These are phyloP conservation scores for Tokudaia muenninki DNA, from an alignment of 2,797 vertebrate species.

Conservation along the genomic window DNA sequence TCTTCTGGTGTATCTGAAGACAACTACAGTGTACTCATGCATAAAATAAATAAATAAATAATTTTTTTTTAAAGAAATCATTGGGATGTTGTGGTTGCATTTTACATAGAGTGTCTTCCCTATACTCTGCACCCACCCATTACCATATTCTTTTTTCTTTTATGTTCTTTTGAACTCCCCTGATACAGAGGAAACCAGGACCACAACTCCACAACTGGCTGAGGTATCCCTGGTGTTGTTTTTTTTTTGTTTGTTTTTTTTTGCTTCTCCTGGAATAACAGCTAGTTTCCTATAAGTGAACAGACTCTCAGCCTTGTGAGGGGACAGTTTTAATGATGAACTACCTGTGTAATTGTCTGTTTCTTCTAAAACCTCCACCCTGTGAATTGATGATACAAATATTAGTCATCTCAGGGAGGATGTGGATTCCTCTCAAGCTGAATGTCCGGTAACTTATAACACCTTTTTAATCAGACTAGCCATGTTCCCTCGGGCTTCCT, in stretches of 20 bases:
- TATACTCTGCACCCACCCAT: background rate
- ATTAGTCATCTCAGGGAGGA: background rate
- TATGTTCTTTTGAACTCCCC: background rate
- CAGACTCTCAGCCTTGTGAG: background rate
- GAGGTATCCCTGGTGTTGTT: background rate
- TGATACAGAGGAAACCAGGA: background rate
- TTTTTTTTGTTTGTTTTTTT: background rate
- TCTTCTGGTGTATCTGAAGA: too few relatives aligned
- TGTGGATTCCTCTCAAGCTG: background rate
- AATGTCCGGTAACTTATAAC: background rate
- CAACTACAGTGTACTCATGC: background rate
- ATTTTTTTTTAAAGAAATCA: background rate
- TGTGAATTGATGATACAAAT: background rate
- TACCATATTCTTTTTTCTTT: conserved; percentile 9
- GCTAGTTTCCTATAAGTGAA: background rate
- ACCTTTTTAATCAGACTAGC: conserved; percentile 24
- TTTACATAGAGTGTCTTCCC: background rate
- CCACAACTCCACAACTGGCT: background rate
- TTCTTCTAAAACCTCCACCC: background rate
- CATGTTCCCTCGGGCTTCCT: conserved; percentile 29
- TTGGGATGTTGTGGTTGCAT: background rate
- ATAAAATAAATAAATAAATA: too few relatives aligned
- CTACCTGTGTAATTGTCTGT: background rate
- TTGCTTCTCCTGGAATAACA: background rate
- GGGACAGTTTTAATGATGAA: conserved; percentile 25